Evolutionary conservation across 1,140 invertebrate genomes (phyloP), one percentile per base, ranked within the genome.

Genomic region (Drosophila miranda): DNA sequence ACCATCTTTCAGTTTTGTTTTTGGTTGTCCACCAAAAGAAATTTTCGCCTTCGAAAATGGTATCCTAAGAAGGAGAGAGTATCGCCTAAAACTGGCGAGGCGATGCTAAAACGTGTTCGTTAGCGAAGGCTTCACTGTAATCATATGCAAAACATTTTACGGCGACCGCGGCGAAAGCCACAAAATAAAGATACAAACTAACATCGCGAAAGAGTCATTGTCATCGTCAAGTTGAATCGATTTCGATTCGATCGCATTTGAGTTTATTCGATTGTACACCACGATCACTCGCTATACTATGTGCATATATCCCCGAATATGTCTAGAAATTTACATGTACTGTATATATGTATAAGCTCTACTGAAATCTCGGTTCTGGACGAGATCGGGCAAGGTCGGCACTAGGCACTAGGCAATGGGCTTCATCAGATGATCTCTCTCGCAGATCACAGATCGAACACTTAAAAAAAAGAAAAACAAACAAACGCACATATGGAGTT

Each of bases 381-480:
- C 28, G 48, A 38, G 61, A 16, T 30, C 28, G 28, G 8, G 34
- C 34, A 11, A 38, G 54, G 54, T 41, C 21, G 58, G 28, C 19
- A 16, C 16, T 14, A n/a, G 19, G 42, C 42, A 72, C 50, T 71
- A 16, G 48, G 28, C 57, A 63, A 58, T 49, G 70, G 42, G 51
- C 58, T 74, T 52, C 55, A 60, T 26, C 26, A 45, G 38, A 43
- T 54, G 52, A 55, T 45, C 53, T 44, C 53, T 55, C 21, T 26
- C 42, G 34, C 14, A 68, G 42, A 54, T 53, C 61, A 62, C 30
- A 62, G 3, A 66, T 38, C 38, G 57, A 60, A 43, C 70, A 73
- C 58, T 73, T 54, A 42, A 70, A 30, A 70, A 59, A 70, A 59
- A 70, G 49, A 48, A 64, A 38, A 70, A 38, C 72, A 72, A 56